phyloP scores from a whole-genome alignment of 2,888 invertebrate genomes.

The Ophraella communa region DNA sequence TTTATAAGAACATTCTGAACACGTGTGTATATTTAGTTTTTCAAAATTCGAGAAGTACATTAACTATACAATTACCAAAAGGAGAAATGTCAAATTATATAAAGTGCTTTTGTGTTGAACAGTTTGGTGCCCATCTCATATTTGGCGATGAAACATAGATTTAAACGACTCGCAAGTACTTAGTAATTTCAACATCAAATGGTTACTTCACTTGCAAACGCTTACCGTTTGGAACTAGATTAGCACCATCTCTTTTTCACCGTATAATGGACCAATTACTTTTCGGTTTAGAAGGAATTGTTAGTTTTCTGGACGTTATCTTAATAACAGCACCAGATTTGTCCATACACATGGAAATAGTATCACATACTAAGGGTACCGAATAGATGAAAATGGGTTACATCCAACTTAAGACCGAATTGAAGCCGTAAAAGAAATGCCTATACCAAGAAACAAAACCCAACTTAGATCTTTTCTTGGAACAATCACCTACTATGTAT shows the following conservation, averaged over 20 bases:
- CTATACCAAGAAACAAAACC: constrained; percentile 20
- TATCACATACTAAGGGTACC: constrained; percentile 30
- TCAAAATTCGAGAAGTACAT: no score
- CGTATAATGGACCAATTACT: constrained; percentile 31
- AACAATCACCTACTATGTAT: constrained; percentile 19
- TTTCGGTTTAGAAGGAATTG: constrained; percentile 12
- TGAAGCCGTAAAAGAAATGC: constrained; percentile 22
- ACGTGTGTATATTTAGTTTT: no score
- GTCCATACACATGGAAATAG: neutral
- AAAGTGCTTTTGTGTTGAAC: no score
- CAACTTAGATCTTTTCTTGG: constrained; percentile 34
- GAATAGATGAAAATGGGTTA: constrained; percentile 29
- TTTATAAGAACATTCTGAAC: no score
- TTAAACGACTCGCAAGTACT: constrained; percentile 11
- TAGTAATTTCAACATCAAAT: constrained; percentile 19
- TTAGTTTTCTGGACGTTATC: constrained; percentile 19
- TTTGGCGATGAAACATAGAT: no score
- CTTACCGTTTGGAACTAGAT: constrained; percentile 31
- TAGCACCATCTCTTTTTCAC: constrained; percentile 32
- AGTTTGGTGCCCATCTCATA: no score
- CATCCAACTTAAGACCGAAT: constrained; percentile 19
- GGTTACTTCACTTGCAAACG: no score
- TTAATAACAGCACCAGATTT: constrained; percentile 5
- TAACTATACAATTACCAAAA: no score
- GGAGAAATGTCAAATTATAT: no score